A percentile compares a stretch with the other conserved stretches of the same genome.
phyloP scores from a whole-genome alignment of 2,888 invertebrate species.

The Pocota personata region DNA sequence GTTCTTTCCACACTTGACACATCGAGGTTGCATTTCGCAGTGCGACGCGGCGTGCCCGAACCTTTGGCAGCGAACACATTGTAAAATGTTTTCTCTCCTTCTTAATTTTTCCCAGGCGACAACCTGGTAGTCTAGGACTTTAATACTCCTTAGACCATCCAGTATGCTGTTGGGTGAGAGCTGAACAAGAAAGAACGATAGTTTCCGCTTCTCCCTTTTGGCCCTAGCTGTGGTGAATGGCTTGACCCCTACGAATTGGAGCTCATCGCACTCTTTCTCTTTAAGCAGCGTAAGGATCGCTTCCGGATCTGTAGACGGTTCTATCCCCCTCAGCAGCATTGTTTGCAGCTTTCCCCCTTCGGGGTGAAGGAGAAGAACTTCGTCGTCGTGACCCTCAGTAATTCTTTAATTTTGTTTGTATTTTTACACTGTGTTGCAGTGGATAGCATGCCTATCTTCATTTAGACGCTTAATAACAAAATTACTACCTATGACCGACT shows the following conservation, averaged over 20 bases:
- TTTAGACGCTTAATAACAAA: background rate
- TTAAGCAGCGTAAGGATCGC: background rate
- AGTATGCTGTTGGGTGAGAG: background rate
- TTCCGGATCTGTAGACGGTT: background rate
- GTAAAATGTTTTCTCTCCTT: background rate
- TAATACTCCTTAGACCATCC: background rate
- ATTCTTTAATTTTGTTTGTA: background rate
- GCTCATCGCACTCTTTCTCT: background rate
- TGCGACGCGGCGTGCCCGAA: background rate
- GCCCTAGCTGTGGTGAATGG: background rate
- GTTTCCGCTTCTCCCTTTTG: background rate
- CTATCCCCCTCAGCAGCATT: background rate
- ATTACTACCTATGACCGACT: background rate
- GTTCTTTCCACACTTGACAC: background rate
- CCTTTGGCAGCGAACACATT: conserved; percentile 7
- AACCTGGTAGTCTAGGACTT: background rate
- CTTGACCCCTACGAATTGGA: background rate
- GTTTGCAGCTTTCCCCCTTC: background rate
- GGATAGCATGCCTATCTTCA: background rate
- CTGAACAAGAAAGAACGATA: background rate
- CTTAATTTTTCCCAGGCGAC: background rate
- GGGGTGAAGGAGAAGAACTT: conserved; percentile 1
- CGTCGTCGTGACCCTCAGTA: background rate
- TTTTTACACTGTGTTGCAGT: background rate
- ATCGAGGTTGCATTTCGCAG: background rate